phyloP scores from a whole-genome alignment of 2,797 vertebrate genomes.

The Apogon hyalosoma region DNA sequence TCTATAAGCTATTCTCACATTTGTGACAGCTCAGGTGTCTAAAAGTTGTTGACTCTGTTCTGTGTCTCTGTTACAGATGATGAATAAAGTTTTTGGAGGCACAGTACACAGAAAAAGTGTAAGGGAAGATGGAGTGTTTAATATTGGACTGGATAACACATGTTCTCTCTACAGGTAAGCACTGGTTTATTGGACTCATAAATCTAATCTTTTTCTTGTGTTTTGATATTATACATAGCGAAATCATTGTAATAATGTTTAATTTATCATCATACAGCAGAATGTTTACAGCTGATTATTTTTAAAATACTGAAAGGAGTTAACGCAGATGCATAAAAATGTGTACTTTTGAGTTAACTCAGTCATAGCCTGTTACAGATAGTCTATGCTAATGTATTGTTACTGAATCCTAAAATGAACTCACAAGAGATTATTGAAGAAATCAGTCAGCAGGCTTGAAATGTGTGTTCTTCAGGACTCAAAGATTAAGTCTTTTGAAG shows the following conservation, averaged over 20 bases:
- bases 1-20: neutral
- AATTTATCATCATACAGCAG: neutral
- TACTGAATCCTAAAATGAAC: neutral
- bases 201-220: neutral
- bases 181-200: neutral
- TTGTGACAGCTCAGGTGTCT: constrained; percentile 1
- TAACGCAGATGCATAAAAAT: too few relatives aligned
- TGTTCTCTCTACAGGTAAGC: constrained; percentile 95
- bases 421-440: neutral
- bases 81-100: constrained; percentile 99
- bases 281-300: too few relatives aligned
- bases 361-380: neutral
- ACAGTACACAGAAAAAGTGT: constrained; percentile 97
- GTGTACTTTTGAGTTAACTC: neutral
- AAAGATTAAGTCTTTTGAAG: neutral
- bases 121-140: constrained; percentile 97
- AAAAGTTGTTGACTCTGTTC: constrained; percentile 8
- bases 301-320: neutral
- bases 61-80: constrained; percentile 88
- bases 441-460: neutral
- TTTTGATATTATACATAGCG: neutral
- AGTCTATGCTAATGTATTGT: neutral
- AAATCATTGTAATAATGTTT: neutral
- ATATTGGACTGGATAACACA: constrained; percentile 92
- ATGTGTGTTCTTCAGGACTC: neutral